Evolutionary conservation across 2,113 vertebrate species (phyloP), one percentile per base, ranked within the genome.

Genomic region (Microtus montanus): DNA sequence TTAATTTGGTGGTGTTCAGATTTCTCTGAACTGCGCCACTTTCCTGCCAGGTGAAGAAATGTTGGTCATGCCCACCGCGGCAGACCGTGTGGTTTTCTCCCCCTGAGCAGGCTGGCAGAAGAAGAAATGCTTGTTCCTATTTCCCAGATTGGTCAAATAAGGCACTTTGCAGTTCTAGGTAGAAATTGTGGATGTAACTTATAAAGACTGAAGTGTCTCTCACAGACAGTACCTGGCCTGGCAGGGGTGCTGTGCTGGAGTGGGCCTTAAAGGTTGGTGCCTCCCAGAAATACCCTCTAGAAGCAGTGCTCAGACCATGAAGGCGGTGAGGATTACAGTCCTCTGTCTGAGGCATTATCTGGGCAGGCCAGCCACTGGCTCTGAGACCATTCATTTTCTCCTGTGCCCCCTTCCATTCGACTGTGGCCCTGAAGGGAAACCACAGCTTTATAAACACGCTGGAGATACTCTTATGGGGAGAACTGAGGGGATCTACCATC

Each of bases 111-210:
- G 63, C 83, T 87, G 41, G 17, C 41, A 20, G 49, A 41, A n/a
- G 68, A 77, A 61, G 75, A 52, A 75, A 41, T 5, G 30, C 7
- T 66, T 84, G 41, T 44, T 41, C 47, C 92, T 41, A 26, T 77
- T 94, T 92, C 68, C 86, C 47, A 44, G 77, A n/a, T 22, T 35
- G n/a, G 61, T 83, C 86, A 49, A 93, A 58, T 68, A 75, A 82
- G 89, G n/a, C 54, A 52, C 73, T 5, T 4, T 44, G 47, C 38
- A 35, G 54, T 85, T 93, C 11, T 38, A n/a, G 47, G 41, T 70
- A 71, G 88, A 54, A 94, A 88, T 54, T 73, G 8, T 41, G 41
- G 35, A 38, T 61, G 7, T 2, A 1, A 9, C 6, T 44, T 2
- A 0, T 73, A 41, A 70, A 77, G 61, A 93, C 66, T 13, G 66